Evolutionary conservation across 2,113 vertebrate species (phyloP), one percentile per base, ranked within the genome.

Genomic region (Craseonycteris thonglongyai): DNA sequence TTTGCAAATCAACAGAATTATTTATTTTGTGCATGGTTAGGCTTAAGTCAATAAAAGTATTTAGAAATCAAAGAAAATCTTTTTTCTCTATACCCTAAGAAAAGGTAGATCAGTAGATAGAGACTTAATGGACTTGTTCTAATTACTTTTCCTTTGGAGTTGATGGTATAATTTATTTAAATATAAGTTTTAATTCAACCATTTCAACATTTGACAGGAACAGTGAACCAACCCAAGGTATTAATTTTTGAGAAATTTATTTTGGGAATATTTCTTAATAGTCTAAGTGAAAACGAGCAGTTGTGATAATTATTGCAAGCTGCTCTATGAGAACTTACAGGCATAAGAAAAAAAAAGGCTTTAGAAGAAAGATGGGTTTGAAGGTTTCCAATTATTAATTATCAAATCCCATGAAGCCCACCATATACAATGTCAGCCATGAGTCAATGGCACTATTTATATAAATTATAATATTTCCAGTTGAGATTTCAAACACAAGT

Each of bases 241-340:
- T 90, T 92, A 51, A 80, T 71, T 93, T 93, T 93, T 68, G 18
- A 56, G 11, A 94, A 94, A 13, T 91, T 93, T 93, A 91, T 78
- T 95, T 94, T 71, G 47, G 35, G 24, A 42, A 7, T 72, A 33
- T 78, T 85, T 92, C 33, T 81, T 80, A 68, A 81, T 26, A 33
- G n/a, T 74, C 7, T 94, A 21, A 76, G 54, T 51, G 49, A 56
- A 94, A 91, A 86, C 86, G 61, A 78, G 22, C 19, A 72, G 6
- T 82, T 69, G 5, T 89, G 79, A 33, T 85, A 54, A 72, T 68
- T 89, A 89, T 28, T 61, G 26, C 26, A 47, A 66, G 14, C 15
- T 63, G 22, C 15, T 22, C 45, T 82, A 14, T 51, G 30, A 90
- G 61, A 49, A 65, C 38, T 94, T 86, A 76, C 0, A 83, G 45